Percentiles rank a stretch among this genome's conserved stretches.
phyloP scores from a whole-genome alignment of 2,797 vertebrate species.

The Semotilus atromaculatus region DNA sequence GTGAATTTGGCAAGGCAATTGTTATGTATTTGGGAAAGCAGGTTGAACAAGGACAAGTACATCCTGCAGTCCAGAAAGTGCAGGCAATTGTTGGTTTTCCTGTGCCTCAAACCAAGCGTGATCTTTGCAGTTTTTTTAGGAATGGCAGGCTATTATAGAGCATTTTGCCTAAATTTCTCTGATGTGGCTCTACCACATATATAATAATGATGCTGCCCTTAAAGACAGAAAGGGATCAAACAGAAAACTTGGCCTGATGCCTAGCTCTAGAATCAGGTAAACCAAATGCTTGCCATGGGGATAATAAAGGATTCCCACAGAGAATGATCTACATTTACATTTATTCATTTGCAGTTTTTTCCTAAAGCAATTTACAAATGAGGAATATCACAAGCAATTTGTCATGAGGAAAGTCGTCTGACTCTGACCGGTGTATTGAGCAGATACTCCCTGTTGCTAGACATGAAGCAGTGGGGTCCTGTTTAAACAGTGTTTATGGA shows the following conservation, averaged over 20 bases:
- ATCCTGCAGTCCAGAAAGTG: too few species aligned
- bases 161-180: too few species aligned
- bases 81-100: too few species aligned
- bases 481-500: neutral
- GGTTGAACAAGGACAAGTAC: too few species aligned
- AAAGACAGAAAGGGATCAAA: too few species aligned
- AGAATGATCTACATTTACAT: neutral
- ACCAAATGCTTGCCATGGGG: neutral
- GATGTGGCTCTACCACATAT: too few species aligned
- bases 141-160: too few species aligned
- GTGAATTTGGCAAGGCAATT: too few species aligned
- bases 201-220: too few species aligned
- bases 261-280: neutral
- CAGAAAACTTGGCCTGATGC: neutral
- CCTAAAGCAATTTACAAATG: neutral
- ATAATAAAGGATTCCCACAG: neutral
- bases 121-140: too few species aligned
- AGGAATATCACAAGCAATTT: neutral
- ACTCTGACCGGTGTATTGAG: neutral
- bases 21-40: too few species aligned
- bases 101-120: too few species aligned
- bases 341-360: neutral
- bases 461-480: neutral
- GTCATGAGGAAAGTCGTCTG: neutral
- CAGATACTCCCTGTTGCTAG: neutral